A percentile compares a stretch with the other conserved stretches of the same genome.
phyloP scores from a whole-genome alignment of 2,888 invertebrate species.

The Dasypolia templi region DNA sequence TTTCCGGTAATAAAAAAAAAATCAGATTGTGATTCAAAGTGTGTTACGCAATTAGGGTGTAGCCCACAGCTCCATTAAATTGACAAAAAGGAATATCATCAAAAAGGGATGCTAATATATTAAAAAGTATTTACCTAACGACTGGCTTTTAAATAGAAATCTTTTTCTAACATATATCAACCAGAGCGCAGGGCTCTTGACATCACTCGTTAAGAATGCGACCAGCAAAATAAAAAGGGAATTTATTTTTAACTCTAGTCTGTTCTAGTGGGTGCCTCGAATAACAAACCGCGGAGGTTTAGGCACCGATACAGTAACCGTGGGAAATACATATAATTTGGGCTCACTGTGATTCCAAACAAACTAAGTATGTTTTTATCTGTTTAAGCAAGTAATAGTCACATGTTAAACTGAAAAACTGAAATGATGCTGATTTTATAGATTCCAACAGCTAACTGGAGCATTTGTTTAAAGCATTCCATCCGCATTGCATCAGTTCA shows the following conservation, averaged over 20 bases:
- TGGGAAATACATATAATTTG: conserved; percentile 22
- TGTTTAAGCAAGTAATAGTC: neutral
- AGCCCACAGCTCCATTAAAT: neutral
- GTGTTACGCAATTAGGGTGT: too few relatives aligned
- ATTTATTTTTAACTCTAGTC: conserved; percentile 62
- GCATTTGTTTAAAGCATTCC: neutral
- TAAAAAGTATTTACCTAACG: neutral
- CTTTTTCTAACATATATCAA: conserved; percentile 2
- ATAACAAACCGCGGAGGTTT: conserved; percentile 10
- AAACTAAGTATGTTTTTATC: neutral
- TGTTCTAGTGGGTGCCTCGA: conserved; percentile 29
- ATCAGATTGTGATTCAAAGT: too few relatives aligned
- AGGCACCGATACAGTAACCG: neutral
- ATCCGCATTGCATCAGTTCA: too few relatives aligned
- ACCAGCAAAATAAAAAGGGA: conserved; percentile 59
- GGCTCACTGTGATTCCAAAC: neutral
- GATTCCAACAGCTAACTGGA: too few relatives aligned
- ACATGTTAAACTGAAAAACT: neutral
- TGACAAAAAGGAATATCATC: neutral
- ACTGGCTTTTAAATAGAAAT: conserved; percentile 8
- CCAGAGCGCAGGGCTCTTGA: conserved; percentile 37
- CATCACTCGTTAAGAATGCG: conserved; percentile 49
- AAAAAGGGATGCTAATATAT: neutral
- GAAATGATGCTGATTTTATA: neutral
- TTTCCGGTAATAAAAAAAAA: too few relatives aligned